phyloP scores from a whole-genome alignment of 2,113 vertebrate species.

The Melanerpes aurifrons region DNA sequence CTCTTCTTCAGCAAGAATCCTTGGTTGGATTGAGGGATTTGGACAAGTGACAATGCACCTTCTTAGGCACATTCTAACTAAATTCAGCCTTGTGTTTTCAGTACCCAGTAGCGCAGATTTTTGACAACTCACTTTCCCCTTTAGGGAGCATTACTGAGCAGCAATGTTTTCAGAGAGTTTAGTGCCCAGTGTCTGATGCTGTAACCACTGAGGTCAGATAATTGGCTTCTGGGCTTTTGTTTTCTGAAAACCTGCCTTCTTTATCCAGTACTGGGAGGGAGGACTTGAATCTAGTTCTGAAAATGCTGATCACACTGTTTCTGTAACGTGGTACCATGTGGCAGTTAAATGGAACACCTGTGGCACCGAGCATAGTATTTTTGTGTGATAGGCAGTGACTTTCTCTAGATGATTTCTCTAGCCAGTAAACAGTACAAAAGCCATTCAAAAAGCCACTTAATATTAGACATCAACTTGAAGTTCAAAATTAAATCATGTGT shows the following conservation, averaged over 20 bases:
- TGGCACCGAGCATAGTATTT: background rate
- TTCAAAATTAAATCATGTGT: background rate
- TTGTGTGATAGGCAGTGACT: background rate
- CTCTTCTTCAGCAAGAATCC: background rate
- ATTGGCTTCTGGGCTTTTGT: background rate
- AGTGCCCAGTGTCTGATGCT: background rate
- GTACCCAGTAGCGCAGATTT: background rate
- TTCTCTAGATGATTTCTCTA: background rate
- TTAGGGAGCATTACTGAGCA: background rate
- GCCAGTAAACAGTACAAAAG: background rate
- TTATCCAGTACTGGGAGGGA: background rate
- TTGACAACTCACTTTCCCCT: background rate
- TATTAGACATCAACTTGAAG: background rate
- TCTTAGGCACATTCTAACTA: background rate
- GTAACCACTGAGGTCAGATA: background rate
- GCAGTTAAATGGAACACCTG: background rate
- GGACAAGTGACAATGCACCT: background rate
- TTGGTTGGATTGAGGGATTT: background rate
- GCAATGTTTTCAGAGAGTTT: background rate
- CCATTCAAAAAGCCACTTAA: background rate
- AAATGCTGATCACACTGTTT: background rate
- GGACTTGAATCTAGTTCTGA: background rate
- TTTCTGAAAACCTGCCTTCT: background rate
- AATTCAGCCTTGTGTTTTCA: background rate
- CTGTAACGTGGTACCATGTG: background rate